Conservation (phyloP, 2,797 vertebrate genomes). For the Peromyscus aztecus region DNA sequence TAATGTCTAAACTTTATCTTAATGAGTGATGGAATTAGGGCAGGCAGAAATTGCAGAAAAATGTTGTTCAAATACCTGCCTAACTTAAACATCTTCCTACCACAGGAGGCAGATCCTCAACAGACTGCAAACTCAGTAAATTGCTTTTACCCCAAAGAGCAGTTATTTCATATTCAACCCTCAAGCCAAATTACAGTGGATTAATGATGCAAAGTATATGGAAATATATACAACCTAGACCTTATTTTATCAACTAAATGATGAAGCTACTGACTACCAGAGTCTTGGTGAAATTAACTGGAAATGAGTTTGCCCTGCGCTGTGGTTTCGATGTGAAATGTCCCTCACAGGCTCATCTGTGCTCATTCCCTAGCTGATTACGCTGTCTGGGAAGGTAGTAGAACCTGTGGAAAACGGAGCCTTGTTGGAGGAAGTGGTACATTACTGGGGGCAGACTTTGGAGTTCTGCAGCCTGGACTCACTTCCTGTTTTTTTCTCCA, state of each 20-base stretch:
- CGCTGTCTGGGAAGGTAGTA: not conserved
- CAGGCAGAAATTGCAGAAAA: not conserved
- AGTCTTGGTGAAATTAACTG: not conserved
- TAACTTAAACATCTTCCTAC: not conserved
- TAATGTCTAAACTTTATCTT: slow-evolving; percentile 24
- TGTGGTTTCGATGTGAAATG: not conserved
- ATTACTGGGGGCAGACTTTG: not conserved
- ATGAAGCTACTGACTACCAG: slow-evolving; percentile 11
- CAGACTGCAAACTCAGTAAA: not conserved
- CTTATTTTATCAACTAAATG: not conserved
- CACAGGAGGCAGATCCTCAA: not conserved
- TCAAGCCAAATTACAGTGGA: not conserved
- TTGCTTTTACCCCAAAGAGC: slow-evolving; percentile 7
- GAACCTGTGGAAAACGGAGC: not conserved
- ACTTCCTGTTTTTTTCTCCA: not conserved
- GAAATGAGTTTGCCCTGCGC: not conserved
- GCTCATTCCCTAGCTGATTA: not conserved
- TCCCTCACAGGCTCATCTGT: not conserved
- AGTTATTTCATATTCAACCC: not conserved
- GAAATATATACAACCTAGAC: not conserved
- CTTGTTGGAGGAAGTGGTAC: not conserved
- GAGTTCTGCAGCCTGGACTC: no score
- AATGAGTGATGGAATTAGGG: slow-evolving; percentile 22
- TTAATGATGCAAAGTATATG: slow-evolving; percentile 11
- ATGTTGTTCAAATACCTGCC: not conserved